Evolutionary conservation across 2,113 vertebrate genomes (phyloP), one percentile per base, ranked within the genome.

Genomic region (Diglossa brunneiventris): DNA sequence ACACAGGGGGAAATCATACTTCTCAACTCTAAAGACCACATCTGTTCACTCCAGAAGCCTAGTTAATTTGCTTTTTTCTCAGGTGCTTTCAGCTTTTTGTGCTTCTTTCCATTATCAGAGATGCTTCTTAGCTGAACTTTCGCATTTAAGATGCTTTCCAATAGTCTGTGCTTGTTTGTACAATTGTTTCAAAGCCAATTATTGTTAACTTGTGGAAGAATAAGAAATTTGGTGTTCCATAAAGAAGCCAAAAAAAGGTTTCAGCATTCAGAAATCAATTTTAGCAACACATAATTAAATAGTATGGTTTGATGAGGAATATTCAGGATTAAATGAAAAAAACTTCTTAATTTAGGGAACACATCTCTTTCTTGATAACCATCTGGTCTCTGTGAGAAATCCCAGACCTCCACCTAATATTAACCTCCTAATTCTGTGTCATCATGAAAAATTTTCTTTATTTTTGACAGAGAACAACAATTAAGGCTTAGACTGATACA

Each of bases 171-270:
- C 53, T 90, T 91, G 33, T 56, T 91, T 93, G 52, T 89, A 33
- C 44, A 89, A 77, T 81, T 81, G 30, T 92, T 95, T 76, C 92
- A 79, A 95, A 95, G 66, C 17, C 11, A 63, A 18, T 95, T 95
- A 33, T 83, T 90, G 20, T 81, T 82, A 91, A 33, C 20, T 50
- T 42, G 30, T 63, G 52, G 58, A 61, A 89, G 20, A 96, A 67
- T 52, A 76, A 19, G 33, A 89, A 66, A 85, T 50, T 55, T 16
- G 19, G 9, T 80, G 15, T 41, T 89, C 31, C 76, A 64, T 63
- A 58, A 39, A 56, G 68, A 66, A 87, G 49, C 58, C 15, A 28
- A 91, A 83, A 66, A 82, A 37, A 28, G 11, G 3, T 50, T 67
- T 78, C 18, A 61, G 6, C 12, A 33, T 52, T n/a, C 26, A 69